Base-by-base conservation (phyloP, 2,797 vertebrate genomes). In the Australoheros facetus region DNA sequence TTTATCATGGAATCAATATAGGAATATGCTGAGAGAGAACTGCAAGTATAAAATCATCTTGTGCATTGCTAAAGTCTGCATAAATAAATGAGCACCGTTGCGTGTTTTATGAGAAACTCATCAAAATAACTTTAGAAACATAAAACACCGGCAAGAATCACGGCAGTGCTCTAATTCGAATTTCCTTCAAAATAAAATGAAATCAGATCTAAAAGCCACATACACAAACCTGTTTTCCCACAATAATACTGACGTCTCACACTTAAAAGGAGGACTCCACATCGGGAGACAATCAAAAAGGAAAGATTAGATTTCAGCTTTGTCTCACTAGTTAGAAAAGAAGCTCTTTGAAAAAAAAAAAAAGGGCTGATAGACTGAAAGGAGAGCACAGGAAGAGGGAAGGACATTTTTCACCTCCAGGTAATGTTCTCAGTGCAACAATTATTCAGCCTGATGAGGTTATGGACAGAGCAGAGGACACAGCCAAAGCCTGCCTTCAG, bases 361-460 rank as follows among this genome's bases (percentile, higher is more conserved):
- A 60, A 13, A 13, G 21, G 39, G n/a, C 58, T 75, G 53, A 81
- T 71, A 70, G 77, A 71, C 23, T 73, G 32, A 83, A 64, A 72
- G 64, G 62, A 56, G 66, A 79, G 78, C 60, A 53, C 2, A n/a
- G 59, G 13, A 75, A 51, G 32, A 75, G 53, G 71, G 57, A 82
- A 85, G 85, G 84, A 87, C 82, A 85, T 90, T 86, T 86, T 80
- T 91, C 75, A 91, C 88, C 90, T 91, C 53, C 80, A 88, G 91
- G 94, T 90, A 88, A 90, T 75, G 60, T 60, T 69, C 10, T 34
- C 78, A 79, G 83, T 32, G 77, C 69, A 85, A 90, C 87, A 91
- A 93, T 92, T 89, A 92, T 91, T 93, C 89, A 91, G 85, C 76
- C 75, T 88, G 89, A 90, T 91, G 91, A 90, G 91, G 89, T 89